Percentiles rank a stretch among this genome's conserved stretches.
These are phyloP conservation scores for Puma concolor DNA, from an alignment of 2,113 vertebrate genomes.

Conservation along the genomic window DNA sequence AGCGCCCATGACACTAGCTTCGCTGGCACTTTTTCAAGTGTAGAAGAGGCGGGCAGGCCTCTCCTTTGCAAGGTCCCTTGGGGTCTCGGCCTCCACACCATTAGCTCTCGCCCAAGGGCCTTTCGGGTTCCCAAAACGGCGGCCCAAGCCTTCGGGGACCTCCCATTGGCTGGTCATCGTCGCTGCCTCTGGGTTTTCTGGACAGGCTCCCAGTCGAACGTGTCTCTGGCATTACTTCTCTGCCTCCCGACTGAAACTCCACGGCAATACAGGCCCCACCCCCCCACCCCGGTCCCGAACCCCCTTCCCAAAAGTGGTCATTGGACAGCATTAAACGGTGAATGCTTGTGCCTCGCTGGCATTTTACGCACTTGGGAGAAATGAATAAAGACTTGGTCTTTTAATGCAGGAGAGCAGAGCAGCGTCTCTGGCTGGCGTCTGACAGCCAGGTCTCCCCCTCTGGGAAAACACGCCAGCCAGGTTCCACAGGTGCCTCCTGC, in stretches of 20 bases:
- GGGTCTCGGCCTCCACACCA: accelerated
- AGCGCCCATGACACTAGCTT: accelerated
- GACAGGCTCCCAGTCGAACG: accelerated
- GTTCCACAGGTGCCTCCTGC: neutral
- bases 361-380: neutral
- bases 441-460: neutral
- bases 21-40: neutral
- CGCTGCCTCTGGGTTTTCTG: neutral
- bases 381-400: neutral
- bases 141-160: neutral
- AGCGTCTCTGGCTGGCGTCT: neutral
- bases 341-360: neutral
- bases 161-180: accelerated
- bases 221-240: neutral
- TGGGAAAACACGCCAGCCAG: accelerated
- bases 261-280: neutral
- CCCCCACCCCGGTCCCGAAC: neutral
- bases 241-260: neutral
- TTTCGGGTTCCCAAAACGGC: accelerated
- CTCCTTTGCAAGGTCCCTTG: neutral
- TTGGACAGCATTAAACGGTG: neutral
- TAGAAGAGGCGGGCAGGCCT: neutral
- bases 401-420: neutral
- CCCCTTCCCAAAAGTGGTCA: neutral
- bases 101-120: neutral